Percentiles rank a stretch among this genome's conserved stretches.
phyloP scores from a whole-genome alignment of 2,888 invertebrate species.

The Zaprionus lineosus region DNA sequence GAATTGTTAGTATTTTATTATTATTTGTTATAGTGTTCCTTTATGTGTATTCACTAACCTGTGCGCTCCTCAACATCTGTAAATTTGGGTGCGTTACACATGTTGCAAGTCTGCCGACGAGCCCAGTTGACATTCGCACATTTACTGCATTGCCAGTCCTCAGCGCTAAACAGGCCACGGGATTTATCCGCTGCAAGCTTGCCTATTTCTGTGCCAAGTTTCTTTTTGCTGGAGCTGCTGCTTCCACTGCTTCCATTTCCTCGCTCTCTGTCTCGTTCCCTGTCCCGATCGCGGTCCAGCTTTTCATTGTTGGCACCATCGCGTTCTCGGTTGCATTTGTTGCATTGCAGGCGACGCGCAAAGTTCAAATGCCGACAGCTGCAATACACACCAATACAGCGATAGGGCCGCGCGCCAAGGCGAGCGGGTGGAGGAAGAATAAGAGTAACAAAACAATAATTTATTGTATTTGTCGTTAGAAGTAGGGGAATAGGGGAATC shows the following conservation, averaged over 20 bases:
- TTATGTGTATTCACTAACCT: constrained; percentile 81
- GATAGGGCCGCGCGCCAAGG: constrained; percentile 32
- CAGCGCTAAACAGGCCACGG: constrained; percentile 91
- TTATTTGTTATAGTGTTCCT: not conserved
- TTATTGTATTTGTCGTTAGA: constrained; percentile 43
- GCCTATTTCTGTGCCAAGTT: constrained; percentile 97
- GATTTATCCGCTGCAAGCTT: constrained; percentile 99
- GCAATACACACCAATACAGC: constrained; percentile 47
- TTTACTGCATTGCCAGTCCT: constrained; percentile 99
- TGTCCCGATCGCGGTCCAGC: constrained; percentile 53
- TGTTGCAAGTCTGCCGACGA: constrained; percentile 94
- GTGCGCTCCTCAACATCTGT: constrained; percentile 93
- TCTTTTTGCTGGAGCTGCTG: constrained; percentile 84
- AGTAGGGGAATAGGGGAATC: constrained; percentile 2
- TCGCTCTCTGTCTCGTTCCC: constrained; percentile 46
- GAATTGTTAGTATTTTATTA: too few relatives aligned
- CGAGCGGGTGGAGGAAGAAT: constrained; percentile 45
- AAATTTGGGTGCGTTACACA: constrained; percentile 99
- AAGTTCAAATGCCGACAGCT: constrained; percentile 97
- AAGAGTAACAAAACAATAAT: constrained; percentile 53
- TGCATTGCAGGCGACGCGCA: constrained; percentile 94
- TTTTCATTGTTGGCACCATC: constrained; percentile 60
- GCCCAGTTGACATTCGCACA: constrained; percentile 99
- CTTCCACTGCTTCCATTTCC: constrained; percentile 68
- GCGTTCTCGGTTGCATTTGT: constrained; percentile 87